Percentiles rank a stretch among this genome's conserved stretches.
phyloP scores from a whole-genome alignment of 2,797 vertebrate genomes.

The Karalla daura region DNA sequence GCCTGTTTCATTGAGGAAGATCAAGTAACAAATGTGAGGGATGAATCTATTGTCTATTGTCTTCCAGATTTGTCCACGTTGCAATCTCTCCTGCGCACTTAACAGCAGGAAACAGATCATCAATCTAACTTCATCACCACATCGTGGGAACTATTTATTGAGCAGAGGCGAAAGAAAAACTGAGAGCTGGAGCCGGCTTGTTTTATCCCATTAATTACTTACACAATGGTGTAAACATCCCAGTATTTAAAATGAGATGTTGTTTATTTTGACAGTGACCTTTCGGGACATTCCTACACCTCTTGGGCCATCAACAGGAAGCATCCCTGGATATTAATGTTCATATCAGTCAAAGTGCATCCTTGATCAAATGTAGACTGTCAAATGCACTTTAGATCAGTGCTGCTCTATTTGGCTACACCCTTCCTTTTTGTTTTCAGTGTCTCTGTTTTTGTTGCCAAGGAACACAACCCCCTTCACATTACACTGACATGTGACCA shows the following conservation, averaged over 20 bases:
- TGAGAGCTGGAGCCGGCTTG: not conserved
- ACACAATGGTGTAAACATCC: slow-evolving; percentile 11
- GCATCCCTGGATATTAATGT: not conserved
- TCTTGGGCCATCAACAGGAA: not conserved
- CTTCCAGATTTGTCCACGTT: not conserved
- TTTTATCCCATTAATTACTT: slow-evolving; percentile 3
- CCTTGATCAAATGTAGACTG: not conserved
- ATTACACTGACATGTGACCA: not conserved
- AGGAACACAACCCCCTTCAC: slow-evolving; percentile 18
- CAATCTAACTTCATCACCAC: not conserved
- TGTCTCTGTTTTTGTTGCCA: slow-evolving; percentile 11
- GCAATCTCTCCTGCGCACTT: not conserved
- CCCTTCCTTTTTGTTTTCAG: slow-evolving; percentile 1
- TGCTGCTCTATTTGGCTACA: slow-evolving; percentile 26
- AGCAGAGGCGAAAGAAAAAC: not conserved
- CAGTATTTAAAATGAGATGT: not conserved
- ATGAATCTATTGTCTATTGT: not conserved
- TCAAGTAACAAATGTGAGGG: not conserved
- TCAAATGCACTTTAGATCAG: not conserved
- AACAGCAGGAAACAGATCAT: not conserved
- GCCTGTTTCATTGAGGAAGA: not conserved
- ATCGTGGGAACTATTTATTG: not conserved
- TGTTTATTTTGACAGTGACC: not conserved
- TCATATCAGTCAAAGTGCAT: not conserved
- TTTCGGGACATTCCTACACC: not conserved